These are phyloP conservation scores for Aurelia aurita DNA, from an alignment of 30 jellyfish, hydroid and myxozoan species.

Conservation along the genomic window DNA sequence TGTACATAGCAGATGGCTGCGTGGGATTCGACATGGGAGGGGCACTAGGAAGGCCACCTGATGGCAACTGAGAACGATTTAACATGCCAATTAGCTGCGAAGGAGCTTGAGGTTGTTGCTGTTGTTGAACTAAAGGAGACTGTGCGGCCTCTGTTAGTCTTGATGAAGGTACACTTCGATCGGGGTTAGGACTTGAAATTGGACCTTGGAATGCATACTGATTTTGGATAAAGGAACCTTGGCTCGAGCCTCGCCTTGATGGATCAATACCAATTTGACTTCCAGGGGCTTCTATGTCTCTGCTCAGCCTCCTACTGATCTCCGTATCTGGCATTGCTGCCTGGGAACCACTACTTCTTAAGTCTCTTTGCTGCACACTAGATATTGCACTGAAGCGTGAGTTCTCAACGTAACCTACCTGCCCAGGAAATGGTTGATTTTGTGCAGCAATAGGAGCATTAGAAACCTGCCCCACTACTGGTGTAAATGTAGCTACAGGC, in stretches of 20 bases:
- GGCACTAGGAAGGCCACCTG: slow-evolving; percentile 47
- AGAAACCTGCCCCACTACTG: background rate
- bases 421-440: background rate
- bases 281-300: background rate
- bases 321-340: background rate
- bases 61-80: background rate
- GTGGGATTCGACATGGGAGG: slow-evolving; percentile 44
- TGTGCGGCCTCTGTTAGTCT: background rate
- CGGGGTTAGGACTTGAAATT: slow-evolving; percentile 62
- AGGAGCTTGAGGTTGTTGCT: background rate
- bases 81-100: background rate
- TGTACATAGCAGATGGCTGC: slow-evolving; percentile 12
- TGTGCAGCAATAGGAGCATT: background rate
- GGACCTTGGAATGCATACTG: slow-evolving; percentile 74
- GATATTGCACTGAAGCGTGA: background rate
- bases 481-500: background rate
- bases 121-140: background rate
- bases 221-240: background rate
- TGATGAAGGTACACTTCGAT: background rate
- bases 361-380: background rate
- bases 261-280: slow-evolving; percentile 7
- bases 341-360: background rate
- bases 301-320: background rate
- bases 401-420: background rate
- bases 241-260: background rate